Conservation (phyloP, 2,113 vertebrate genomes). For the Vulpes lagopus region DNA sequence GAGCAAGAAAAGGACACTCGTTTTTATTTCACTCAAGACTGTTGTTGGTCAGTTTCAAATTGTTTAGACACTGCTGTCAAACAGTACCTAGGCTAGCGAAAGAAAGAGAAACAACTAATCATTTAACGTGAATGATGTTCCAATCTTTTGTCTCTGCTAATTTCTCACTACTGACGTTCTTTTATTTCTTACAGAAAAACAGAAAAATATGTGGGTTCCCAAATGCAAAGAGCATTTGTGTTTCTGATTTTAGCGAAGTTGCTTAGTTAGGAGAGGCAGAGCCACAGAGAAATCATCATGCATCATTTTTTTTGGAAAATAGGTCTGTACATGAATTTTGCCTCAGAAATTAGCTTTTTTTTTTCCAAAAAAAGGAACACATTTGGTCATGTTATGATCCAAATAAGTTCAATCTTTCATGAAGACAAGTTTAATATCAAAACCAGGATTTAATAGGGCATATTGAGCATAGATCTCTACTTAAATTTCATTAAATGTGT, state of each 20-base stretch:
- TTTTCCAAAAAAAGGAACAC: not conserved
- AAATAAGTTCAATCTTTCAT: not conserved
- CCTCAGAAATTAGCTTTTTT: not conserved
- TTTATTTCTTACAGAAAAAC: not conserved
- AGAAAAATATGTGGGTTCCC: not conserved
- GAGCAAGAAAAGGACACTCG: accelerated
- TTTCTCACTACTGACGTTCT: not conserved
- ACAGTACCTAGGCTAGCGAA: not conserved
- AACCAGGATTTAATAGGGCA: not conserved
- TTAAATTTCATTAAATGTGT: not conserved
- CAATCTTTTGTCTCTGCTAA: not conserved
- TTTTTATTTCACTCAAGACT: not conserved
- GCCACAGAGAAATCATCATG: not conserved
- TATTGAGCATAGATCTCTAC: not conserved
- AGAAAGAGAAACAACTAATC: not conserved
- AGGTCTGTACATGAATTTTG: not conserved
- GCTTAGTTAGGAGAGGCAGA: not conserved
- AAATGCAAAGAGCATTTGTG: accelerated
- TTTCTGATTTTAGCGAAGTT: not conserved
- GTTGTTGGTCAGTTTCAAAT: not conserved
- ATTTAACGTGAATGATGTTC: not conserved
- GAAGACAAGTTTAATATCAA: not conserved
- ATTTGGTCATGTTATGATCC: not conserved
- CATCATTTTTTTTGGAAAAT: not conserved
- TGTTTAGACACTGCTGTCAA: not conserved